A percentile compares a stretch with the other conserved stretches of the same genome.
Conservation (phyloP, 2,113 vertebrate species). For the Mormyrus lacerda region DNA sequence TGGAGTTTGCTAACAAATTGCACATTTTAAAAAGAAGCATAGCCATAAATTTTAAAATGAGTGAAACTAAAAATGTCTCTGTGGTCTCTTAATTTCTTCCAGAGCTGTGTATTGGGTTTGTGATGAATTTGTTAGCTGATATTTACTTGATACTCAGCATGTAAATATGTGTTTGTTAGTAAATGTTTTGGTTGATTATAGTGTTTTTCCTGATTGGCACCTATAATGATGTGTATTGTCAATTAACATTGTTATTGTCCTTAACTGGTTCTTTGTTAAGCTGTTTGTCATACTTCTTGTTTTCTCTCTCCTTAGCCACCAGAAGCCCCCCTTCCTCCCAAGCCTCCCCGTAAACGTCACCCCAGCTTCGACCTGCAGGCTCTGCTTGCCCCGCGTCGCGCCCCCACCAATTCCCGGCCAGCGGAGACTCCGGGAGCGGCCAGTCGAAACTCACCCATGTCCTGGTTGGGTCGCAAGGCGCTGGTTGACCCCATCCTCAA, state of each 20-base stretch:
- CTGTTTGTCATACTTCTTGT: background rate
- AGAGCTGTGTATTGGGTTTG: background rate
- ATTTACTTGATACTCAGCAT: background rate
- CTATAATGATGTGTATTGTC: background rate
- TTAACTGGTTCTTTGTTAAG: background rate
- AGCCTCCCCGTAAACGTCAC: slow-evolving; percentile 62
- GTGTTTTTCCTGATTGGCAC: background rate
- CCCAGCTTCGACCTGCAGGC: slow-evolving; percentile 72
- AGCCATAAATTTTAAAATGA: too few species aligned
- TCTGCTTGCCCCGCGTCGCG: slow-evolving; percentile 55
- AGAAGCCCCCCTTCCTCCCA: slow-evolving; percentile 49
- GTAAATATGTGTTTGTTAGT: background rate
- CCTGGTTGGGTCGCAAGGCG: slow-evolving; percentile 55
- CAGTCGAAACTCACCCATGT: slow-evolving; percentile 57
- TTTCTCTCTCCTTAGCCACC: slow-evolving; percentile 39
- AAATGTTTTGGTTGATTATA: background rate
- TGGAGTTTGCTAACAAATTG: too few species aligned
- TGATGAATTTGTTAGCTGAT: background rate
- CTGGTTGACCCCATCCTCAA: slow-evolving; percentile 51
- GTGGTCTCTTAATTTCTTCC: too few species aligned
- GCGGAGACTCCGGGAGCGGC: slow-evolving; percentile 33
- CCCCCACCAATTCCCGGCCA: slow-evolving; percentile 38
- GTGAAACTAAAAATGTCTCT: too few species aligned
- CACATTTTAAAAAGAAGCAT: too few species aligned
- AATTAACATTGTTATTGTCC: background rate